Conservation (phyloP, 2,888 invertebrate species). For the Drosophila basisetae region DNA sequence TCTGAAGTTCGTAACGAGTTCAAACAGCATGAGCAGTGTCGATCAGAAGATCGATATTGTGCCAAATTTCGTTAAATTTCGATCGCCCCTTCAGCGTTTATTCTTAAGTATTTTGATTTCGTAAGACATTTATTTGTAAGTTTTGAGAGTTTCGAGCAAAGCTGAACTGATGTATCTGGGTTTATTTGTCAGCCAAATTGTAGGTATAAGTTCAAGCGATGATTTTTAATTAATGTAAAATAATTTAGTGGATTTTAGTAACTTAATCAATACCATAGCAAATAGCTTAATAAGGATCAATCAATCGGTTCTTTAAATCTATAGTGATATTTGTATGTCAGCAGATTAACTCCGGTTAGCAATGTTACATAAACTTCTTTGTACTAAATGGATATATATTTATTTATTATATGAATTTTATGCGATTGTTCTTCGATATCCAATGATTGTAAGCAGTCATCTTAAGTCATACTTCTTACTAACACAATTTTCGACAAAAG, state of each 20-base stretch:
- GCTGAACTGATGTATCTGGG: background rate
- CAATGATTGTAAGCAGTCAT: background rate
- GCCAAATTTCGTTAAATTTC: slow-evolving; percentile 21
- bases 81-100: slow-evolving; percentile 5
- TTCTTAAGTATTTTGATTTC: slow-evolving; percentile 6
- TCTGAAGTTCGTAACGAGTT: background rate
- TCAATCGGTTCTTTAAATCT: background rate
- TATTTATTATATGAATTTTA: background rate
- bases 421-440: background rate
- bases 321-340: background rate
- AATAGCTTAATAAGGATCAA: background rate
- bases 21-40: slow-evolving; percentile 2
- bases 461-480: background rate
- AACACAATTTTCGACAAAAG: background rate
- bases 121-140: background rate
- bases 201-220: background rate
- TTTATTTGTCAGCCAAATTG: background rate
- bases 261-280: background rate
- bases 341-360: background rate
- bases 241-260: background rate
- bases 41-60: slow-evolving; percentile 46
- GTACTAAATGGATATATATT: background rate
- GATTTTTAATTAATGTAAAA: background rate
- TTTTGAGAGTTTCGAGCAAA: background rate
- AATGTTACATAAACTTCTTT: no score